Evolutionary conservation across 2,797 vertebrate genomes (phyloP).

Genomic region (Apogon hyalosoma): DNA sequence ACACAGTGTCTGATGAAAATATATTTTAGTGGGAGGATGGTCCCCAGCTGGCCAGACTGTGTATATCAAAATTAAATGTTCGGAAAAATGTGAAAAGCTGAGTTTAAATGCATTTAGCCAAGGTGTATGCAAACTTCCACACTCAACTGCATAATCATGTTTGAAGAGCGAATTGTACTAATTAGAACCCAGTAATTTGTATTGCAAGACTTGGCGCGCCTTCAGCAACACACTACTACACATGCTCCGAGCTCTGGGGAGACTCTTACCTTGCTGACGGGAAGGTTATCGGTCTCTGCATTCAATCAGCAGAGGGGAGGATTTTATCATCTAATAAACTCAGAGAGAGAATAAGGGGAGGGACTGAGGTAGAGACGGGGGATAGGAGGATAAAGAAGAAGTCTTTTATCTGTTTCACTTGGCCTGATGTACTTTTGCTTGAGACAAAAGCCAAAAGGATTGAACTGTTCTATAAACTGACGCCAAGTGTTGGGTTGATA

Average conservation of each 20-base stretch:
- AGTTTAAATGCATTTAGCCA: too few species aligned
- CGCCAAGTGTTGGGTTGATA: slow-evolving; percentile 45
- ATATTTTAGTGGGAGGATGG: too few species aligned
- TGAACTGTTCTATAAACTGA: slow-evolving; percentile 33
- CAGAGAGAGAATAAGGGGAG: slow-evolving; percentile 22
- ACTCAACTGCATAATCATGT: slow-evolving; percentile 20
- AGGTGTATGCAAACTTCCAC: too few species aligned
- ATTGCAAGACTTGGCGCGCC: slow-evolving; percentile 40
- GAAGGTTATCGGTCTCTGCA: slow-evolving; percentile 67
- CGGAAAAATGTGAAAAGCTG: too few species aligned
- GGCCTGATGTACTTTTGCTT: slow-evolving; percentile 32
- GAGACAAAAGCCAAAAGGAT: slow-evolving; percentile 44
- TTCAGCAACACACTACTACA: slow-evolving; percentile 56
- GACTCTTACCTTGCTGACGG: slow-evolving; percentile 65
- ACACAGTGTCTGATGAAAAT: too few species aligned
- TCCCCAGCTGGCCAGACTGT: too few species aligned
- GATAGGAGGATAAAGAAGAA: slow-evolving; percentile 8
- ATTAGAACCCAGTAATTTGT: slow-evolving; percentile 61
- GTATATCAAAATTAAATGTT: too few species aligned
- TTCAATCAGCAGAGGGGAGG: slow-evolving; percentile 43
- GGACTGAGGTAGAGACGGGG: slow-evolving; percentile 12
- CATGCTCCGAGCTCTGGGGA: slow-evolving; percentile 34
- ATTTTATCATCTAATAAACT: slow-evolving; percentile 61
- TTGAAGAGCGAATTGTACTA: slow-evolving; percentile 40
- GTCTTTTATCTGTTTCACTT: slow-evolving; percentile 42